A percentile compares a stretch with the other conserved stretches of the same genome.
These are phyloP conservation scores for Tetramorium alpestre DNA, from an alignment of 1,140 invertebrate genomes.

Conservation along the genomic window DNA sequence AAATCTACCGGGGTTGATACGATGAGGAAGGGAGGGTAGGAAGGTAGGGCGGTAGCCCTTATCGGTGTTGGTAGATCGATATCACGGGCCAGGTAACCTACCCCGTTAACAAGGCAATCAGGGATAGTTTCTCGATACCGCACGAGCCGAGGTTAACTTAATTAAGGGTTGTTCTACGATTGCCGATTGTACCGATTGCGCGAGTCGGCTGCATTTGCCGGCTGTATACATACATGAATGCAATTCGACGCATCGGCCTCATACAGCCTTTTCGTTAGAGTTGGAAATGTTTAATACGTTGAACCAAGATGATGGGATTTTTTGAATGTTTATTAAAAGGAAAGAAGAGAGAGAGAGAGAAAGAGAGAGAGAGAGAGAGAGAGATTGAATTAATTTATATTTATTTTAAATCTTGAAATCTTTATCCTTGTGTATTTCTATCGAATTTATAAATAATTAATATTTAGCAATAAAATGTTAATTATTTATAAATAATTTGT, in stretches of 20 bases:
- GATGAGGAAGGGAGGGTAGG: not conserved
- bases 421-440: not conserved
- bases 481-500: not conserved
- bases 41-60: conserved; percentile 72
- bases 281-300: conserved; percentile 43
- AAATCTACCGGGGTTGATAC: conserved; percentile 76
- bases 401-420: not conserved
- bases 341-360: not conserved
- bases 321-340: conserved; percentile 6
- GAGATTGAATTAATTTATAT: not conserved
- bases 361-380: not conserved
- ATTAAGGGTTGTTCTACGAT: conserved; percentile 83
- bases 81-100: conserved; percentile 79
- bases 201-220: conserved; percentile 55
- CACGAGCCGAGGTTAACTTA: conserved; percentile 81
- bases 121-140: conserved; percentile 82
- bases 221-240: conserved; percentile 34
- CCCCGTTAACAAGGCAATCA: conserved; percentile 83
- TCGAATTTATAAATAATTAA: not conserved
- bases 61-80: conserved; percentile 80
- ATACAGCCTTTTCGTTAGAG: conserved; percentile 35
- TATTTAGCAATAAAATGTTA: not conserved
- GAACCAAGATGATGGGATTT: not conserved
- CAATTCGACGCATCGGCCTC: conserved; percentile 23
- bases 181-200: conserved; percentile 75